phyloP scores from a whole-genome alignment of 2,797 vertebrate species.

The Momotus momota region DNA sequence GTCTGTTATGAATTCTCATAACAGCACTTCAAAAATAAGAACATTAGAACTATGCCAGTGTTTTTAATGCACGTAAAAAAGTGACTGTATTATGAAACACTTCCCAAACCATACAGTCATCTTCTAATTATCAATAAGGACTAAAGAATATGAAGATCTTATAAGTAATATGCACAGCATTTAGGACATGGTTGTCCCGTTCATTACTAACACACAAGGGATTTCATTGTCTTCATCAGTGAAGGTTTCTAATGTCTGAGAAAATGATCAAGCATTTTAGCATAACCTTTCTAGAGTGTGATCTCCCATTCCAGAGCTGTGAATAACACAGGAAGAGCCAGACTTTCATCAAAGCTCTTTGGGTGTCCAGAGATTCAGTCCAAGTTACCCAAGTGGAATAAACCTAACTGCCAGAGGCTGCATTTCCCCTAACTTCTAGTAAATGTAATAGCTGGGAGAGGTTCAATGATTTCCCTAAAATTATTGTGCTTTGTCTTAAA shows the following conservation, averaged over 20 bases:
- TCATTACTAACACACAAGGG: background rate
- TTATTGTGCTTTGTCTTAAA: background rate
- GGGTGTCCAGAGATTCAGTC: background rate
- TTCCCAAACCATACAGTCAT: background rate
- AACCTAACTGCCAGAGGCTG: background rate
- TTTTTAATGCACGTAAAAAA: background rate
- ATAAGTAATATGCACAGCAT: background rate
- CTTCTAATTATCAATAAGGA: background rate
- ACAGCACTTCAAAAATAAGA: background rate
- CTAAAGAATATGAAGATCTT: background rate
- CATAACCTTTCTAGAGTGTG: background rate
- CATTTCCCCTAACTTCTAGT: background rate
- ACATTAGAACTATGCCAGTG: background rate
- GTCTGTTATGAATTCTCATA: background rate
- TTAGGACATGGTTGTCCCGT: background rate
- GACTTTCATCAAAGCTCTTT: background rate
- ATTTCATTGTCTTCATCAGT: background rate
- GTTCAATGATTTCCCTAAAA: background rate
- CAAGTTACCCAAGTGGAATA: background rate
- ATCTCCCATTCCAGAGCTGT: background rate
- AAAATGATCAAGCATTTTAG: background rate
- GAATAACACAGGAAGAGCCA: background rate
- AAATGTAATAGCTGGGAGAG: background rate
- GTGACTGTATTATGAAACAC: background rate
- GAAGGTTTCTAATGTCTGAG: background rate